Conservation (phyloP, 2,113 vertebrate species). For the Oenanthe oenanthe region DNA sequence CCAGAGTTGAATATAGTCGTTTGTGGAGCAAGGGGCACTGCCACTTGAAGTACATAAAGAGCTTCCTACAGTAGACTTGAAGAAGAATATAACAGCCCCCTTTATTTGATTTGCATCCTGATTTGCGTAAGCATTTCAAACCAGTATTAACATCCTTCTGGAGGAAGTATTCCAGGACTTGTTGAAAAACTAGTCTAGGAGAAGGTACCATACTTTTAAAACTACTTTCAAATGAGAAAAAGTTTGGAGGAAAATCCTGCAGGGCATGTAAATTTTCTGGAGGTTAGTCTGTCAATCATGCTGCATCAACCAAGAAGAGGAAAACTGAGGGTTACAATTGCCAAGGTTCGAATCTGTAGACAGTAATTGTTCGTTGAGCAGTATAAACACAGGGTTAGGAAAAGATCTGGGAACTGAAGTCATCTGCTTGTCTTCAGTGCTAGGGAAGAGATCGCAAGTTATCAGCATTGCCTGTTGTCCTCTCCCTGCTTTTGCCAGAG, state of each 20-base stretch:
- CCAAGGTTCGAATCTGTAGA: background rate
- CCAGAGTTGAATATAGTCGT: background rate
- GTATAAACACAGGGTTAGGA: background rate
- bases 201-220: background rate
- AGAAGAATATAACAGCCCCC: background rate
- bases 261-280: background rate
- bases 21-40: background rate
- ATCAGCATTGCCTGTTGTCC: background rate
- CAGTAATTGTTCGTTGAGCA: background rate
- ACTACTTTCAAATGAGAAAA: background rate
- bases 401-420: background rate
- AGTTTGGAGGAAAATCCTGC: background rate
- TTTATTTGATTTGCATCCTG: constrained; percentile 12
- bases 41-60: background rate
- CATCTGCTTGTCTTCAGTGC: background rate
- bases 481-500: background rate
- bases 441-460: background rate
- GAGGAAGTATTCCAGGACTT: background rate
- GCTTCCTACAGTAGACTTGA: background rate
- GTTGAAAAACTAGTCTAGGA: constrained; percentile 3
- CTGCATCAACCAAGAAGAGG: background rate
- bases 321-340: background rate
- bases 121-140: constrained; percentile 13
- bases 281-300: background rate
- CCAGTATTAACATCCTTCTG: background rate